Percentiles rank a stretch among this genome's conserved stretches.
These are phyloP conservation scores for Condylostylus longicornis DNA, from an alignment of 1,140 invertebrate species.

Conservation along the genomic window DNA sequence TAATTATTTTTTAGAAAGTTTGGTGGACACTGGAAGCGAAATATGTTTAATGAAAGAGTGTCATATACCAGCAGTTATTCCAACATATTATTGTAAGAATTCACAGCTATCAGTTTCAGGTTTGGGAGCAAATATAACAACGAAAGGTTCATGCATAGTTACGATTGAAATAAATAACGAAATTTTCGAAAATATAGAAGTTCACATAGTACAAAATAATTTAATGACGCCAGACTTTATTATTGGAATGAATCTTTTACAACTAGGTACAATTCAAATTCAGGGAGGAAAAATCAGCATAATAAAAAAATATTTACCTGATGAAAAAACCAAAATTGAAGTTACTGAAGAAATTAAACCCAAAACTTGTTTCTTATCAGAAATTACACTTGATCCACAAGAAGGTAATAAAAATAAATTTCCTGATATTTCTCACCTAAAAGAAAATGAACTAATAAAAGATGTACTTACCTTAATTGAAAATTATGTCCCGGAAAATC, in stretches of 20 bases:
- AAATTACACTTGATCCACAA: background rate
- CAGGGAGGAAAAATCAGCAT: background rate
- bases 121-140: background rate
- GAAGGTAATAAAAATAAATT: background rate
- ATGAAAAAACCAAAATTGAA: background rate
- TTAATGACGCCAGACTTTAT: background rate
- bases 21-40: background rate
- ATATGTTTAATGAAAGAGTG: background rate
- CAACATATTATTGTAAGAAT: background rate
- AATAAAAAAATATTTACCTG: background rate
- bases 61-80: background rate
- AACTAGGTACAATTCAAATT: background rate
- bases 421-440: background rate
- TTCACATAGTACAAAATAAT: background rate
- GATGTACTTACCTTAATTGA: background rate
- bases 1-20: background rate
- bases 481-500: conserved; percentile 1
- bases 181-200: background rate
- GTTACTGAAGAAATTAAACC: background rate
- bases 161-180: background rate
- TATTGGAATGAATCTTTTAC: conserved; percentile 1
- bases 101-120: background rate
- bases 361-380: background rate
- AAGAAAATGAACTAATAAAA: background rate
- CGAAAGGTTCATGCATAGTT: background rate